These are phyloP conservation scores for Mactromeris polynyma DNA, from an alignment of 2,888 invertebrate genomes.

Conservation along the genomic window DNA sequence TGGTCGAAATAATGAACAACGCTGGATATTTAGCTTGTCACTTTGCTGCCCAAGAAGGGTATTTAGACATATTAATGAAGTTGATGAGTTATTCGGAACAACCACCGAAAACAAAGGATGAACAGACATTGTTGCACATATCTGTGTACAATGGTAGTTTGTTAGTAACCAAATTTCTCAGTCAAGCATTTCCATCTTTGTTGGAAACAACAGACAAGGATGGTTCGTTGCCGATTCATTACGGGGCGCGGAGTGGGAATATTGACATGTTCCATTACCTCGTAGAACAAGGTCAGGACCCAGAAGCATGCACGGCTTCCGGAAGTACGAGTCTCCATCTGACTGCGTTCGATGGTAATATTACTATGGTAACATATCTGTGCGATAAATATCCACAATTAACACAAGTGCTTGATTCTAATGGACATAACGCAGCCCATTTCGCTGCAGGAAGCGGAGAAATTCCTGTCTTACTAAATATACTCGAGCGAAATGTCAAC, in stretches of 20 bases:
- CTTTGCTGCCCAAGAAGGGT: slow-evolving; percentile 65
- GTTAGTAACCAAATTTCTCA: slow-evolving; percentile 49
- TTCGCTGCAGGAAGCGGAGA: slow-evolving; percentile 64
- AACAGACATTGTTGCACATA: slow-evolving; percentile 62
- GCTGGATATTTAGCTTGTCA: slow-evolving; percentile 55
- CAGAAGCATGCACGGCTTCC: slow-evolving; percentile 32
- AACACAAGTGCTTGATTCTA: slow-evolving; percentile 31
- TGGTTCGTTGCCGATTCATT: slow-evolving; percentile 54
- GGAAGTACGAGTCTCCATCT: slow-evolving; percentile 61
- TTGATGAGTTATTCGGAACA: slow-evolving; percentile 17
- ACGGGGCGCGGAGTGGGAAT: slow-evolving; percentile 58
- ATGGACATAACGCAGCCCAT: slow-evolving; percentile 58
- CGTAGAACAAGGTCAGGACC: slow-evolving; percentile 36
- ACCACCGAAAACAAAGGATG: slow-evolving; percentile 41
- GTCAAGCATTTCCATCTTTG: slow-evolving; percentile 38
- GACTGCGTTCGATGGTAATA: slow-evolving; percentile 56
- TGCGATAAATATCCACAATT: slow-evolving; percentile 51
- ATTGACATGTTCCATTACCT: slow-evolving; percentile 46
- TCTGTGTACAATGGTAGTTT: slow-evolving; percentile 59
- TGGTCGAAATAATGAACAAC: slow-evolving; percentile 33
- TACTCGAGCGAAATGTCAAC: slow-evolving; percentile 45
- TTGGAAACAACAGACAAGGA: slow-evolving; percentile 30
- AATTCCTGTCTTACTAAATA: slow-evolving; percentile 39
- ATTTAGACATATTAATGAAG: slow-evolving; percentile 38
- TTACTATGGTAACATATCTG: slow-evolving; percentile 45